A percentile compares a stretch with the other conserved stretches of the same genome.
phyloP scores from a whole-genome alignment of 2,888 invertebrate genomes.

The Macropis europaea region DNA sequence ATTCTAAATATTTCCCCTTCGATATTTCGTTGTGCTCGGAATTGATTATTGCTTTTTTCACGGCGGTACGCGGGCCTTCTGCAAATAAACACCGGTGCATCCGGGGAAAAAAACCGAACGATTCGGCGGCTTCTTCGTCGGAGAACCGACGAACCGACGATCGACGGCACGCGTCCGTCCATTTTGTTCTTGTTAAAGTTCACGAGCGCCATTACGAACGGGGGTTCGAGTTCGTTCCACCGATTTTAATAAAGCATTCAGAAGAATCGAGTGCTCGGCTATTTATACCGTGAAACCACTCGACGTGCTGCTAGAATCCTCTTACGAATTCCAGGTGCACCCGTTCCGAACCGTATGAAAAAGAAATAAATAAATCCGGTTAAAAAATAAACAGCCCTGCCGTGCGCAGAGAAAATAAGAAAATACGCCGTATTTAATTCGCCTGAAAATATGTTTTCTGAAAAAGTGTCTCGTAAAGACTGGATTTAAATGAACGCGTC shows the following conservation, averaged over 20 bases:
- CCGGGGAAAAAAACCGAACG: neutral
- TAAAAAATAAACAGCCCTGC: too few species aligned
- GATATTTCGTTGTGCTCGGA: too few species aligned
- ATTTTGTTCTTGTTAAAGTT: conserved; percentile 36
- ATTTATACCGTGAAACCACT: conserved; percentile 34
- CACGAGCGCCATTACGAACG: conserved; percentile 21
- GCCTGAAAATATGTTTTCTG: too few species aligned
- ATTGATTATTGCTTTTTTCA: too few species aligned
- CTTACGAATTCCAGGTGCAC: conserved; percentile 4
- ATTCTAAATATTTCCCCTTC: too few species aligned
- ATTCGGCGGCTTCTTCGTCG: neutral
- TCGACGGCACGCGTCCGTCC: conserved; percentile 27
- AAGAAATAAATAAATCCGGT: too few species aligned
- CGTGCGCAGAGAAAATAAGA: too few species aligned
- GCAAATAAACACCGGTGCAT: conserved; percentile 11
- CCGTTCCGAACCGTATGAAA: neutral
- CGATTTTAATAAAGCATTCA: conserved; percentile 35
- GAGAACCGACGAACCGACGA: conserved; percentile 10
- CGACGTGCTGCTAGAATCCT: conserved; percentile 7
- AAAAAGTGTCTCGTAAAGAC: too few species aligned
- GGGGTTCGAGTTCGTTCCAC: conserved; percentile 23
- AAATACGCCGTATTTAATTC: too few species aligned
- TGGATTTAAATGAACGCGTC: too few species aligned
- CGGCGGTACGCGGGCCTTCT: too few species aligned
- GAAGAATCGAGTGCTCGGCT: conserved; percentile 28